Evolutionary conservation across 1,140 invertebrate species (phyloP).

Genomic region (Chrysomallon squamiferum): DNA sequence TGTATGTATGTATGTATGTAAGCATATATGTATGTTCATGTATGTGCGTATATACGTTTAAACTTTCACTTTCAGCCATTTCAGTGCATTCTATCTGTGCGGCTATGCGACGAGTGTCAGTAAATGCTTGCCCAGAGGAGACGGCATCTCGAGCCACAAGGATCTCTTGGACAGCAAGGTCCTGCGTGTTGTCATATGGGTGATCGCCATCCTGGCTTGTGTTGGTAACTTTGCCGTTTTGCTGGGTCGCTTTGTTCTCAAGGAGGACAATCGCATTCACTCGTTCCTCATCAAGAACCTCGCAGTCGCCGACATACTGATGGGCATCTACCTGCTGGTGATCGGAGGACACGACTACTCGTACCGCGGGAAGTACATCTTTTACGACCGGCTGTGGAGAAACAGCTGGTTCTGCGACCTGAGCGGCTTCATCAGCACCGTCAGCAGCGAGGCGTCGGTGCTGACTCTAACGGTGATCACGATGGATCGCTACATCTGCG

Average conservation of each 20-base stretch:
- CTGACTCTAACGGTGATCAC: conserved; percentile 80
- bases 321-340: conserved; percentile 79
- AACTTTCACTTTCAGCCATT: conserved; percentile 67
- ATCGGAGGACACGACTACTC: conserved; percentile 74
- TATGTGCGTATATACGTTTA: conserved; percentile 4
- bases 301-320: conserved; percentile 78
- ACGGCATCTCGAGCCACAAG: conserved; percentile 75
- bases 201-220: conserved; percentile 74
- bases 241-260: conserved; percentile 71
- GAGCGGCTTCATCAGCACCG: conserved; percentile 45
- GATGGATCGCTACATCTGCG: conserved; percentile 73
- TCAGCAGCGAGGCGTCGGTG: conserved; percentile 71
- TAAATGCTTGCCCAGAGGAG: conserved; percentile 72
- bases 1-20: conserved; percentile 14
- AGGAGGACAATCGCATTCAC: conserved; percentile 61
- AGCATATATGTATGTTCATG: conserved; percentile 11
- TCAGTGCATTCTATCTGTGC: conserved; percentile 77
- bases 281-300: conserved; percentile 75
- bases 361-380: conserved; percentile 72
- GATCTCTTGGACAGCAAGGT: conserved; percentile 72
- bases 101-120: conserved; percentile 70
- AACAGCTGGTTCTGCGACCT: conserved; percentile 68
- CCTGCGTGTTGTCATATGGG: conserved; percentile 75
- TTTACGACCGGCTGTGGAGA: conserved; percentile 73
- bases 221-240: conserved; percentile 75